Evolutionary conservation across 2,888 invertebrate species (phyloP), one percentile per base, ranked within the genome.

Genomic region (Andrena hattorfiana): DNA sequence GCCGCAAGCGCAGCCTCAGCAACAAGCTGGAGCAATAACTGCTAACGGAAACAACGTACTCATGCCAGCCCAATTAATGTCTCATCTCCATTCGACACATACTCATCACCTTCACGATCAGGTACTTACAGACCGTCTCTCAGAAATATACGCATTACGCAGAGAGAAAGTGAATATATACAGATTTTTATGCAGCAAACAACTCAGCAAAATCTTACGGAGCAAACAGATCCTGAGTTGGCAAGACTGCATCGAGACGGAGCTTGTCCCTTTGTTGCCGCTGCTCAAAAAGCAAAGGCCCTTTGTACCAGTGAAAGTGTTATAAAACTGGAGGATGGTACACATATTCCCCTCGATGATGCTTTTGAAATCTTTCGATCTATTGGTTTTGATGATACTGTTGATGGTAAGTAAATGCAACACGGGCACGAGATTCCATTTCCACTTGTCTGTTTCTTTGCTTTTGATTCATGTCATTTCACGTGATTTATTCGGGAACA

Each of bases 61-160:
- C 87, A 95, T 95, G 94, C 94, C 95, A 86, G 95, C 95, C 92
- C 95, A 95, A 77, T 94, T 95, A 93, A 95, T 96, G 92, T 95
- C 95, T 30, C 95, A 96, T 93, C 94, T 96, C 88, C 96, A 96
- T 93, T 94, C 93, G 67, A 88, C 92, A 56, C 91, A 92, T 81
- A 88, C 89, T 69, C 92, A 92, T 72, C 91, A 91, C 88, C 89
- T 92, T 68, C 91, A 91, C 70, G 91, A 87, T 70, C 93, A 92
- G 92, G 93, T 93, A 91, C 63, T 67, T 49, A n/a, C 20, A 8
- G 16, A 20, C 2, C 54, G 26, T 51, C 4, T 59, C 35, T 60
- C 6, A 8, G 13, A 8, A n/a, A 8, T 4, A 64, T 63, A 13
- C 10, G 10, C 13, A 30, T 67, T 20, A 8, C 8, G 28, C 0